Evolutionary conservation across 2,113 vertebrate species (phyloP).

Genomic region (Hippopotamus amphibius): DNA sequence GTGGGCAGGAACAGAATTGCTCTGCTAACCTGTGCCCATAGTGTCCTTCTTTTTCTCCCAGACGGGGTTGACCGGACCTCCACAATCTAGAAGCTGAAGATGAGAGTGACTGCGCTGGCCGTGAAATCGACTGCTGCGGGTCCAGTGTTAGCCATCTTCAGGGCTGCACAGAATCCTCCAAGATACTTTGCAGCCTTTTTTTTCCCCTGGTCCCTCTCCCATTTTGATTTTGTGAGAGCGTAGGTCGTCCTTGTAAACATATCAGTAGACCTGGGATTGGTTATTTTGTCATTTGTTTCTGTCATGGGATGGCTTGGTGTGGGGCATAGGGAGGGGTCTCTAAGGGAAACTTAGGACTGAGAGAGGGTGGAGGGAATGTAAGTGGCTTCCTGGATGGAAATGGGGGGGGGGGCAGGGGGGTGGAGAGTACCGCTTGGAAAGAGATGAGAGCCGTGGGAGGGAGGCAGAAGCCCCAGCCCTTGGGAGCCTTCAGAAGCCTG

Average conservation of each 20-base stretch:
- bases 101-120: slow-evolving; percentile 86
- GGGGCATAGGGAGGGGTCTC: neutral
- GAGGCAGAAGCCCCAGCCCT: neutral
- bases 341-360: slow-evolving; percentile 35
- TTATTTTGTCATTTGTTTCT: slow-evolving; percentile 86
- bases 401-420: rapidly evolving
- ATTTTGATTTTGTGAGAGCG: slow-evolving; percentile 89
- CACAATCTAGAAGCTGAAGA: slow-evolving; percentile 92
- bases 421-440: neutral
- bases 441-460: neutral
- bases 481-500: neutral
- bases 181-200: slow-evolving; percentile 85
- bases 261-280: slow-evolving; percentile 86
- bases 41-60: slow-evolving; percentile 79
- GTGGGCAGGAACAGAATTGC: rapidly evolving
- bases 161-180: slow-evolving; percentile 83
- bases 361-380: neutral
- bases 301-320: slow-evolving; percentile 69
- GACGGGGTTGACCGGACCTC: slow-evolving; percentile 98
- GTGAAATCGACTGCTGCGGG: slow-evolving; percentile 88
- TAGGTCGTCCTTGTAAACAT: slow-evolving; percentile 88
- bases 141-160: slow-evolving; percentile 86
- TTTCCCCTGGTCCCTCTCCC: slow-evolving; percentile 78
- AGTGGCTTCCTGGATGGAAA: slow-evolving; percentile 63
- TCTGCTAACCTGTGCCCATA: neutral